These are phyloP conservation scores for Parotocinclus haroldoi DNA, from an alignment of 2,797 vertebrate genomes.

Conservation along the genomic window DNA sequence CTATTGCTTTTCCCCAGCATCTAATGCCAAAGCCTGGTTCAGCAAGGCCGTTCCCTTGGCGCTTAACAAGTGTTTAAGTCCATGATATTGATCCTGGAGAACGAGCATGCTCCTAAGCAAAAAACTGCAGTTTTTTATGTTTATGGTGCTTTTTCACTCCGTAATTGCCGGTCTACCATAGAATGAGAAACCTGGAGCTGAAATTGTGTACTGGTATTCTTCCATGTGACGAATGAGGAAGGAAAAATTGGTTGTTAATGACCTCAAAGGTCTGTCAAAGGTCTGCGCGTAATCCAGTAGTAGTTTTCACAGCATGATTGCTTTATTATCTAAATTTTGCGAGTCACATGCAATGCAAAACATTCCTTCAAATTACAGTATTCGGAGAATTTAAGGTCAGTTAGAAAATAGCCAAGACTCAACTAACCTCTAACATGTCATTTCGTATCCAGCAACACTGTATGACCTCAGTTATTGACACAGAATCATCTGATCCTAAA, in stretches of 20 bases:
- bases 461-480: too few relatives aligned
- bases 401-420: too few relatives aligned
- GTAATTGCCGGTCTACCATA: conserved; percentile 62
- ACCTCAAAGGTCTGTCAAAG: conserved; percentile 2
- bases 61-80: conserved; percentile 60
- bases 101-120: conserved; percentile 62
- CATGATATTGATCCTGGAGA: conserved; percentile 68
- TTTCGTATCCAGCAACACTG: too few relatives aligned
- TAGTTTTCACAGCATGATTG: too few relatives aligned
- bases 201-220: conserved; percentile 51
- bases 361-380: too few relatives aligned
- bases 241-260: conserved; percentile 21
- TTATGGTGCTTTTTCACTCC: conserved; percentile 66
- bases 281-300: too few relatives aligned
- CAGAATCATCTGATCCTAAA: too few relatives aligned
- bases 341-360: too few relatives aligned
- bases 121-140: conserved; percentile 60
- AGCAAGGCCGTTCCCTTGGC: conserved; percentile 52
- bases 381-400: too few relatives aligned
- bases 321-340: too few relatives aligned
- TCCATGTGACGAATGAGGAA: conserved; percentile 50
- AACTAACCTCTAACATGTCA: too few relatives aligned
- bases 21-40: conserved; percentile 38
- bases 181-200: conserved; percentile 59
- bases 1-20: conserved; percentile 39